These are phyloP conservation scores for Toxonevra muliebris DNA, from an alignment of 2,888 invertebrate genomes.

Conservation along the genomic window DNA sequence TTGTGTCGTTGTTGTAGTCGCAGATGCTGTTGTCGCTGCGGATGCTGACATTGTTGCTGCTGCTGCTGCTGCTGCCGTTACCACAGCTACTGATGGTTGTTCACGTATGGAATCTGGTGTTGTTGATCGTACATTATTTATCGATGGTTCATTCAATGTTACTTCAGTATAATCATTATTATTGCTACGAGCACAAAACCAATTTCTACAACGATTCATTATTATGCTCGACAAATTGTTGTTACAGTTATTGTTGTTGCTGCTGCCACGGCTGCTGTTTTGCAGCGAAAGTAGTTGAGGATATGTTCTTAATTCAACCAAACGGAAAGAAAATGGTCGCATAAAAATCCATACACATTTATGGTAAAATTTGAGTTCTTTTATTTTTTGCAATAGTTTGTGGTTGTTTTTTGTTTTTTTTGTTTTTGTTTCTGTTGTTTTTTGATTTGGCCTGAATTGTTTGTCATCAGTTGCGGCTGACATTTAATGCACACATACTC, in stretches of 20 bases:
- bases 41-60: conserved; percentile 40
- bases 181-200: conserved; percentile 64
- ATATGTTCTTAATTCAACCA: neutral
- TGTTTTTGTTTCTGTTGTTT: no score
- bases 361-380: neutral
- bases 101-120: conserved; percentile 37
- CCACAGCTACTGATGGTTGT: conserved; percentile 40
- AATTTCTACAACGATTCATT: conserved; percentile 64
- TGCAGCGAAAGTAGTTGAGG: neutral
- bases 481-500: no score
- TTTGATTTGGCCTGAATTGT: no score
- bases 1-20: conserved; percentile 44
- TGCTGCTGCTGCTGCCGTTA: conserved; percentile 23
- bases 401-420: no score
- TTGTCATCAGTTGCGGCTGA: no score
- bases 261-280: neutral
- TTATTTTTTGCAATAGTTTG: neutral
- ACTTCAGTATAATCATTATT: conserved; percentile 60
- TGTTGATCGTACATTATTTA: conserved; percentile 26
- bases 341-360: no score
- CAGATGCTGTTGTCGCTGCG: conserved; percentile 44
- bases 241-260: neutral
- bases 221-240: conserved; percentile 29
- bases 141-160: conserved; percentile 47
- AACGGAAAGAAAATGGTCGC: neutral